Evolutionary conservation across 2,888 invertebrate species (phyloP), one percentile per base, ranked within the genome.

Genomic region (Cylindroiulus punctatus): DNA sequence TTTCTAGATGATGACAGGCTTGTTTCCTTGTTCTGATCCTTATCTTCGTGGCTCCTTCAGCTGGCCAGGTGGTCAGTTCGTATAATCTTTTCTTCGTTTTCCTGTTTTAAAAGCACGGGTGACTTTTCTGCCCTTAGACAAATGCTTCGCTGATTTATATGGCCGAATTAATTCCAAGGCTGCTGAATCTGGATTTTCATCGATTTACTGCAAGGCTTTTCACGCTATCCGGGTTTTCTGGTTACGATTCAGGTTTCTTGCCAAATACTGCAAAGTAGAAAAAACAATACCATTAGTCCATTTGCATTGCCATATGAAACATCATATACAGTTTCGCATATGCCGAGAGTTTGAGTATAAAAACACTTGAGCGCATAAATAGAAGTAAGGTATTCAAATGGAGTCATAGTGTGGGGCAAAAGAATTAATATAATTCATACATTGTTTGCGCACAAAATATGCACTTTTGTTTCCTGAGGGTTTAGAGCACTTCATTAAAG

Each of bases 111-210:
- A 22, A 65, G 10, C 65, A 22, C 22, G 65, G n/a, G 22, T 65
- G 22, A 65, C 65, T n/a, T 65, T n/a, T 2, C 1, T 26, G 22
- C 22, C 65, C 65, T 65, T 22, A n/a, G 22, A 65, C 65, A 22
- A 22, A 65, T 65, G 65, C 22, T 65, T 65, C 65, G 65, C 22
- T 65, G 65, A 65, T 65, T 65, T 65, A 22, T 65, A 65, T 22
- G 22, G 65, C 10, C 22, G 65, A 65, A 65, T 65, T 65, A 65
- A 65, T 65, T 65, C 65, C 65, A 65, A 65, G 65, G 65, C 22
- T 65, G 44, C 22, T 26, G 26, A 65, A 22, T 65, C 22, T 65
- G 8, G 22, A 65, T 65, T 65, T 26, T n/a, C 19, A 7, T 65
- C 22, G 65, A 26, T 22, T 65, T 12, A n/a, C 0, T 65, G 65